These are phyloP conservation scores for Megalops atlanticus DNA, from an alignment of 2,113 vertebrate genomes.

Conservation along the genomic window DNA sequence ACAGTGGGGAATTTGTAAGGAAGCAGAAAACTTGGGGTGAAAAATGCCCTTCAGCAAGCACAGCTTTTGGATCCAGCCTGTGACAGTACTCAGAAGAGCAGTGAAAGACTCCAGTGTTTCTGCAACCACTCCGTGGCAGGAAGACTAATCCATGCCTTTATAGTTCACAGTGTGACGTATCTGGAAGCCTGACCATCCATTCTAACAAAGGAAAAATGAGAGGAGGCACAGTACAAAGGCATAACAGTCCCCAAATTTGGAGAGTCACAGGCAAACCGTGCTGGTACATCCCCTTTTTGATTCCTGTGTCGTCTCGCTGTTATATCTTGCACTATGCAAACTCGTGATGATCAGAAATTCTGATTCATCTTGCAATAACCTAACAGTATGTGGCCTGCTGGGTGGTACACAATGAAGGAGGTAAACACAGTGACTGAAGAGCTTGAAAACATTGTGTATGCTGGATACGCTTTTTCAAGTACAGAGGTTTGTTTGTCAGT, in stretches of 20 bases:
- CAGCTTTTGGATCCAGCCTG: slow-evolving; percentile 41
- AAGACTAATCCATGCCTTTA: slow-evolving; percentile 40
- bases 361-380: slow-evolving; percentile 40
- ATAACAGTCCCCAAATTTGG: slow-evolving; percentile 22
- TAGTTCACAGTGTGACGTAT: slow-evolving; percentile 33
- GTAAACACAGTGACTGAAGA: slow-evolving; percentile 32
- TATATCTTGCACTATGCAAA: slow-evolving; percentile 57
- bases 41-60: slow-evolving; percentile 5
- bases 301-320: slow-evolving; percentile 48
- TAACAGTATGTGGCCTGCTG: slow-evolving; percentile 50
- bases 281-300: slow-evolving; percentile 32
- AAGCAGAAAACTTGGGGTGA: slow-evolving; percentile 4
- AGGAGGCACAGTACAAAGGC: slow-evolving; percentile 32
- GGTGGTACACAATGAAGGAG: slow-evolving; percentile 31
- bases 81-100: slow-evolving; percentile 44
- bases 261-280: slow-evolving; percentile 12
- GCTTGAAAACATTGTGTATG: not conserved
- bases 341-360: slow-evolving; percentile 39
- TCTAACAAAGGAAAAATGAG: slow-evolving; percentile 36
- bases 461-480: not conserved
- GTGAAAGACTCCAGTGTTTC: slow-evolving; percentile 62
- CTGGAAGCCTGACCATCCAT: slow-evolving; percentile 36
- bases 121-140: slow-evolving; percentile 36
- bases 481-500: not conserved
- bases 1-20: not conserved